These are phyloP conservation scores for Chironomus riparius DNA, from an alignment of 2,888 invertebrate species.

Conservation along the genomic window DNA sequence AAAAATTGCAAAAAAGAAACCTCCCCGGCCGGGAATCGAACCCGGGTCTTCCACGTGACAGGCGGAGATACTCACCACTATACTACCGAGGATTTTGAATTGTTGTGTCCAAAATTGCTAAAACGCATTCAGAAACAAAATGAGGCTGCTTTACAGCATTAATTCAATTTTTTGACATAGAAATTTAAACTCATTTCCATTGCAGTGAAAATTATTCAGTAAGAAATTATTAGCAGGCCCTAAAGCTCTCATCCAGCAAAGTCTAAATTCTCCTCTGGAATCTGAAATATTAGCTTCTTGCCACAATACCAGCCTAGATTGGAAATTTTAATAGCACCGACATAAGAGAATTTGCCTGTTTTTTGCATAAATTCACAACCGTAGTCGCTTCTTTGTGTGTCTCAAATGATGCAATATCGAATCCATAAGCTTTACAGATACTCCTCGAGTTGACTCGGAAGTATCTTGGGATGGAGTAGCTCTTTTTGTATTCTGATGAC, in stretches of 20 bases:
- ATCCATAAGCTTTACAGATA: neutral
- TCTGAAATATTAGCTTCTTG: neutral
- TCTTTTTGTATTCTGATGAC: neutral
- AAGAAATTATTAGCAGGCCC: neutral
- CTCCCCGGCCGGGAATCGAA: conserved; percentile 46
- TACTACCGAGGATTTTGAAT: conserved; percentile 40
- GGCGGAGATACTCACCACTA: conserved; percentile 46
- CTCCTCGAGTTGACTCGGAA: neutral
- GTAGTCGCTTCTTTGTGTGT: neutral
- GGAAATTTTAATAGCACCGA: neutral
- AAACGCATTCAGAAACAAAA: neutral
- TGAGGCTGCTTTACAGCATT: neutral
- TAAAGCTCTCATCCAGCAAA: neutral
- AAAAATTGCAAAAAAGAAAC: conserved; percentile 29
- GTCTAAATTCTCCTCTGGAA: neutral
- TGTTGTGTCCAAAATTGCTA: neutral
- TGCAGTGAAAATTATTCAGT: neutral
- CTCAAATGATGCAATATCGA: neutral
- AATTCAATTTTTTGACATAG: neutral
- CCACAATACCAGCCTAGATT: neutral
- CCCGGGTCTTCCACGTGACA: conserved; percentile 46
- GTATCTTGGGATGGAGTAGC: neutral
- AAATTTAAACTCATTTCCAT: neutral
- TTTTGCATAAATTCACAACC: neutral
- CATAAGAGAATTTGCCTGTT: neutral